These are phyloP conservation scores for Esox niger DNA, from an alignment of 2,113 vertebrate genomes.

Conservation along the genomic window DNA sequence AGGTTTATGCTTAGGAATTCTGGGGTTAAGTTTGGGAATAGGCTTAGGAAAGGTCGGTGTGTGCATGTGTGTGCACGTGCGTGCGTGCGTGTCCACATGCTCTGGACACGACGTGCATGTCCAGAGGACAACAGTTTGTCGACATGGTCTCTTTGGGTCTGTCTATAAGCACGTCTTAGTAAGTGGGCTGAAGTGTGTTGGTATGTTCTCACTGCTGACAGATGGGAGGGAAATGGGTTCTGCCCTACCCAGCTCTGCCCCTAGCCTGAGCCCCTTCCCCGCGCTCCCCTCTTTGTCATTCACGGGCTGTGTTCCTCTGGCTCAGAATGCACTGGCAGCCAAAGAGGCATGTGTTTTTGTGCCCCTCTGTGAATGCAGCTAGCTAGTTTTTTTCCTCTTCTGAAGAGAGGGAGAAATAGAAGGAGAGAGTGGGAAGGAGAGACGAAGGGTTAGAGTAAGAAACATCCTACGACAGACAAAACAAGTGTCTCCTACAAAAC, in stretches of 20 bases:
- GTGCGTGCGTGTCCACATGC: conserved; percentile 1
- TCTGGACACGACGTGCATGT: too few relatives aligned
- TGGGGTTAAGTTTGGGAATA: too few relatives aligned
- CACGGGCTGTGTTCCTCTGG: conserved; percentile 66
- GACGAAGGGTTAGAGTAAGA: background rate
- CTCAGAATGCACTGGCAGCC: conserved; percentile 67
- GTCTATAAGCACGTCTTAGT: conserved; percentile 1
- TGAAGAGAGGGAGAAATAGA: conserved; percentile 18
- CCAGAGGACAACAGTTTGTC: too few relatives aligned
- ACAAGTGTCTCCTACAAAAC: background rate
- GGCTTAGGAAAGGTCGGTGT: too few relatives aligned
- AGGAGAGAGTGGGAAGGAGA: background rate
- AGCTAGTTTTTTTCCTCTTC: conserved; percentile 54
- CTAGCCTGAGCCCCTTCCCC: conserved; percentile 66
- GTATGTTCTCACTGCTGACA: conserved; percentile 1
- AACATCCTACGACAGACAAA: background rate
- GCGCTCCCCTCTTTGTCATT: conserved; percentile 71
- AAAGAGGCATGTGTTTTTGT: conserved; percentile 67
- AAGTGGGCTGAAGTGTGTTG: background rate
- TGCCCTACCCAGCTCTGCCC: conserved; percentile 56
- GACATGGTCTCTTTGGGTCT: too few relatives aligned
- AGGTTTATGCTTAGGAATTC: too few relatives aligned
- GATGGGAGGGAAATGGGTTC: conserved; percentile 41
- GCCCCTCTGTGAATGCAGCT: conserved; percentile 62
- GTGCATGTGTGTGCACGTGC: conserved; percentile 14